These are phyloP conservation scores for Cataglyphis cursor DNA, from an alignment of 2,888 invertebrate species.

Conservation along the genomic window DNA sequence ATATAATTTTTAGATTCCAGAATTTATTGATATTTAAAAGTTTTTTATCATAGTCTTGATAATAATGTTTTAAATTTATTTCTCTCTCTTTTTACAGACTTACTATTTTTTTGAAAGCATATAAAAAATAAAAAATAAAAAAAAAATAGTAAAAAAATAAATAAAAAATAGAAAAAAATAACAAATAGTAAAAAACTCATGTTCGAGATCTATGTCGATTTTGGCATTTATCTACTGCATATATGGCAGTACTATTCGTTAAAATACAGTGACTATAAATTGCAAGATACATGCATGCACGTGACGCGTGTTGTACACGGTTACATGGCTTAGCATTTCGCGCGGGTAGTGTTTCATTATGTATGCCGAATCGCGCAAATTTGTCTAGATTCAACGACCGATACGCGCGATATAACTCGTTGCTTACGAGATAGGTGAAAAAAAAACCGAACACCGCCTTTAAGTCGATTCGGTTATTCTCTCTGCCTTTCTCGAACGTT, in stretches of 20 bases:
- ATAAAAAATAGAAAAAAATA: no score
- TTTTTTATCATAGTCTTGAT: not conserved
- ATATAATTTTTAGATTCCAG: not conserved
- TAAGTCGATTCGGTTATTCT: conserved; percentile 27
- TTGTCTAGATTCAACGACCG: conserved; percentile 28
- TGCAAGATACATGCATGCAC: conserved; percentile 6
- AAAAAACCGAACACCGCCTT: not conserved
- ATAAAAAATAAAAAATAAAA: no score
- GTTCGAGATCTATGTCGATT: not conserved
- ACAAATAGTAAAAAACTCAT: no score
- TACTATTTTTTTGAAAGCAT: no score
- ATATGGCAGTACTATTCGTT: not conserved
- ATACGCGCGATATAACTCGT: not conserved
- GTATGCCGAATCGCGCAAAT: conserved; percentile 22
- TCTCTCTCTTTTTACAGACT: not conserved
- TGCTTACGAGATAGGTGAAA: conserved; percentile 25
- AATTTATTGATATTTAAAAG: not conserved
- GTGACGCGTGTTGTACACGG: conserved; percentile 22
- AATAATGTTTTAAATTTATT: not conserved
- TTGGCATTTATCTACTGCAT: not conserved
- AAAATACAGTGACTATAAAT: not conserved
- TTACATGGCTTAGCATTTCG: not conserved
- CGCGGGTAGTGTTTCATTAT: conserved; percentile 30
- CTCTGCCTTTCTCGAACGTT: not conserved
- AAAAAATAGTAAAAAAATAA: no score